Evolutionary conservation across 2,888 invertebrate species (phyloP), one percentile per base, ranked within the genome.

Genomic region (Drosophila histrio): DNA sequence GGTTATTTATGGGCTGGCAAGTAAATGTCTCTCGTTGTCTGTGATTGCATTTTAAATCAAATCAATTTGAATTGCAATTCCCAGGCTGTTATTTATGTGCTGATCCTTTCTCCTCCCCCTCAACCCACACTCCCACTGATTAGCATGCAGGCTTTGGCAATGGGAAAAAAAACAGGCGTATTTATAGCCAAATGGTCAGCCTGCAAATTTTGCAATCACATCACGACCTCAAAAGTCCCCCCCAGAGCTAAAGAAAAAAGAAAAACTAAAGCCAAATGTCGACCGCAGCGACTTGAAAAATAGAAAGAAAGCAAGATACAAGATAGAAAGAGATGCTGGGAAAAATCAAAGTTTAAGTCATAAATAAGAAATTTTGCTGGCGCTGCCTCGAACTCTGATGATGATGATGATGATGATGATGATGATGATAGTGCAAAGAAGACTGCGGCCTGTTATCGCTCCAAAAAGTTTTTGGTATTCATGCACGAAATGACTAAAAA

Each of bases 401-500:
- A n/a, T n/a, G n/a, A n/a, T n/a, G n/a, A n/a, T n/a, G n/a, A n/a
- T n/a, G n/a, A n/a, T n/a, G n/a, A n/a, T n/a, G n/a, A n/a, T n/a
- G 70, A 72, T 72, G 69, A 76, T 78, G 71, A 79, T 76, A 81
- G 79, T 71, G 85, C 76, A 82, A 66, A 67, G 72, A 66, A 67
- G 72, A 75, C 62, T 76, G 72, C 79, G 70, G 77, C 79, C 77
- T 77, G 79, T 81, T 80, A 82, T 86, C 77, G 77, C 74, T 64
- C 36, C 24, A 32, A 62, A 80, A 85, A 79, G 46, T 83, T 86
- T 86, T 86, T 82, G 69, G 79, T 82, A 77, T 82, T 86, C 74
- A 86, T 79, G 83, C 83, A 82, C 86, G 74, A 81, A 86, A 86
- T 79, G 74, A 74, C 83, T 82, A 79, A 86, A 85, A 81, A 81